A percentile compares a stretch with the other conserved stretches of the same genome.
phyloP scores from a whole-genome alignment of 2,888 invertebrate species.

The Leptinotarsa rubiginosa region DNA sequence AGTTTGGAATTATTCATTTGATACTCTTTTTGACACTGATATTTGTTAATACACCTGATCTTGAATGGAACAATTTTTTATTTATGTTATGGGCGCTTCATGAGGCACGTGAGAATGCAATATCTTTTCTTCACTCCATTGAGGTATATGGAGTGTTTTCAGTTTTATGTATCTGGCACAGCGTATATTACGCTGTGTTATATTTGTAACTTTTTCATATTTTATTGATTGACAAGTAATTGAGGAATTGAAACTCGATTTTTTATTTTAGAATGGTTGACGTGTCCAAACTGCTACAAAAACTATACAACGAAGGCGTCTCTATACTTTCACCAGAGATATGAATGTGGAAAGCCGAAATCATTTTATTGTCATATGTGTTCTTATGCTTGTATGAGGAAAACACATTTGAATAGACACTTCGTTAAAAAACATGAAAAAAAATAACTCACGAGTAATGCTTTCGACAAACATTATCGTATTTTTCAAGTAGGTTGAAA shows the following conservation, averaged over 20 bases:
- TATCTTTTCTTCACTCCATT: too few species aligned
- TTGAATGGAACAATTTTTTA: too few species aligned
- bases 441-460: background rate
- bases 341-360: slow-evolving; percentile 4
- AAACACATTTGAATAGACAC: background rate
- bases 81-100: too few species aligned
- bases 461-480: background rate
- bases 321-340: background rate
- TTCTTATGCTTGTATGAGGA: background rate
- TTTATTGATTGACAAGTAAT: background rate
- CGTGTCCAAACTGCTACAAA: background rate
- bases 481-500: too few species aligned
- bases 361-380: background rate
- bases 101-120: too few species aligned
- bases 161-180: too few species aligned
- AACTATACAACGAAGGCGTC: background rate
- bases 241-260: background rate
- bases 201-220: background rate
- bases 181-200: too few species aligned
- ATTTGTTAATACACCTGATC: too few species aligned
- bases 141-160: too few species aligned
- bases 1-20: too few species aligned
- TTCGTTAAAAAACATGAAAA: background rate
- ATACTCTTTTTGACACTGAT: too few species aligned
- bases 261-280: background rate